Conservation (phyloP, 2,113 vertebrate species). For the Dicerorhinus sumatrensis region DNA sequence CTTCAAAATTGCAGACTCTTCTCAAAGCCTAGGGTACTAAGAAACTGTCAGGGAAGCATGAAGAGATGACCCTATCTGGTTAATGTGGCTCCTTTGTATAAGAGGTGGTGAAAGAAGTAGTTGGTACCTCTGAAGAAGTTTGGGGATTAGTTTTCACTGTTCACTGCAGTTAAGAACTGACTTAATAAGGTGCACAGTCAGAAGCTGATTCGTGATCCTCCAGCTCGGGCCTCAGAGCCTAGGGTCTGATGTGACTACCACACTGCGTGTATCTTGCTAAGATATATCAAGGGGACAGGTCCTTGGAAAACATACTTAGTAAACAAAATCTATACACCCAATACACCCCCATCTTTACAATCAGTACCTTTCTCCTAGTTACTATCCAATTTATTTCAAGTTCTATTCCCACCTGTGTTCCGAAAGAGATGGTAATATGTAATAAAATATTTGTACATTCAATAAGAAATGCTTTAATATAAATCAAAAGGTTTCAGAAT, state of each 20-base stretch:
- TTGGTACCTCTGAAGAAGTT: neutral
- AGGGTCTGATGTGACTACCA: neutral
- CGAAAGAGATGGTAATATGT: neutral
- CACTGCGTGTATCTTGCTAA: neutral
- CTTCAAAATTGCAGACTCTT: neutral
- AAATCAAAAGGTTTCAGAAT: neutral
- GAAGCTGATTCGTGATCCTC: neutral
- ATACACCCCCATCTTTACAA: neutral
- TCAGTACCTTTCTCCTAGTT: neutral
- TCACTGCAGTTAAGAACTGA: neutral
- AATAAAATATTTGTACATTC: slow-evolving; percentile 20
- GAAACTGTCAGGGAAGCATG: neutral
- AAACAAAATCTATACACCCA: neutral
- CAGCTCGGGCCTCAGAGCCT: neutral
- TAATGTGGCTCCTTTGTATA: neutral
- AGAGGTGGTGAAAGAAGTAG: neutral
- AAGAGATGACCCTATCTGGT: neutral
- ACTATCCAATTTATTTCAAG: neutral
- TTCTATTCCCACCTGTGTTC: neutral
- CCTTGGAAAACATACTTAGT: neutral
- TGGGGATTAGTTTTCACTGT: neutral
- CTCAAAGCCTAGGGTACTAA: neutral
- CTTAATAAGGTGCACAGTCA: neutral
- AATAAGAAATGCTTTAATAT: neutral
- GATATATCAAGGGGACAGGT: neutral